Evolutionary conservation across 2,888 invertebrate species (phyloP), one percentile per base, ranked within the genome.

Genomic region (Coleophora flavipennella): DNA sequence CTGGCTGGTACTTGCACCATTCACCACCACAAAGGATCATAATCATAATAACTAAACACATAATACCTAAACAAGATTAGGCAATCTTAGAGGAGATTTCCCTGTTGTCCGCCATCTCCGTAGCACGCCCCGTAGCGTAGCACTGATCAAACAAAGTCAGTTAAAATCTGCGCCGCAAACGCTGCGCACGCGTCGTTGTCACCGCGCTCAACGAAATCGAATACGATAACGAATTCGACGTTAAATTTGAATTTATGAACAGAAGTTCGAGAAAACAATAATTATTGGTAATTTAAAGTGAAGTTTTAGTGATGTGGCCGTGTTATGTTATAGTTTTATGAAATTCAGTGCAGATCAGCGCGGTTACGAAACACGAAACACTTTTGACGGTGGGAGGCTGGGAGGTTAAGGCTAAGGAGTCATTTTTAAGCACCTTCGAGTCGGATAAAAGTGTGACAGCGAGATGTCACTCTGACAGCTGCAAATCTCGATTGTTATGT

Each of bases 111-210:
- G 20, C 20, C 3, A 20, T 20, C 20, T 29, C 11, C 33, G 33
- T 33, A 38, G 33, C 28, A 27, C 11, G 4, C 8, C 36, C n/a
- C n/a, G n/a, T n/a, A n/a, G n/a, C n/a, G 36, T 36, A 36, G 36
- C 29, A 29, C 13, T 11, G 26, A 10, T 31, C 32, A 37, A 26
- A 47, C 45, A 52, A 47, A 55, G 53, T 67, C 83, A 83, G 83
- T 83, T 73, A 64, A 74, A 77, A 68, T 62, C 67, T 65, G 69
- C 70, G 66, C 59, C 67, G 77, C 79, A 71, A 51, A 53, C 65
- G 42, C 51, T 60, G 77, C 83, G 83, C 83, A 83, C 83, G 83
- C 83, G 80, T 67, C 64, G 57, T 41, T 27, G 48, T 42, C 40
- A 40, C 38, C 33, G 42, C 38, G 31, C 39, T 48, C 51, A 49